These are phyloP conservation scores for Chiloscyllium punctatum DNA, from an alignment of 2,797 vertebrate species.

Conservation along the genomic window DNA sequence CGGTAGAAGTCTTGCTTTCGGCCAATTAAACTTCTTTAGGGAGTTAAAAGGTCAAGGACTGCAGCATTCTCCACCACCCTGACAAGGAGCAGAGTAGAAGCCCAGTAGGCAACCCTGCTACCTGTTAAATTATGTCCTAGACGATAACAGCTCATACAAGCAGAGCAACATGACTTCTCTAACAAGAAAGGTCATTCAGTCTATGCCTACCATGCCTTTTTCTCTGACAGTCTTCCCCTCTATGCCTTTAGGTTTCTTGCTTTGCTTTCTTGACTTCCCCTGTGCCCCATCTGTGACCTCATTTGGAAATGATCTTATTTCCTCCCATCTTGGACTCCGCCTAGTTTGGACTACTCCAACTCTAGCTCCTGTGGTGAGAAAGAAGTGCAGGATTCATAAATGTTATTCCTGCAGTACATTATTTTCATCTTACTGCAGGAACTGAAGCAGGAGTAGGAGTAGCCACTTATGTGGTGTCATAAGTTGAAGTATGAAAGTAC, in stretches of 20 bases:
- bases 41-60: no score
- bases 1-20: no score
- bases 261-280: background rate
- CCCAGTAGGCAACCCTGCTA: no score
- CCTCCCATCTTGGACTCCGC: background rate
- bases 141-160: background rate
- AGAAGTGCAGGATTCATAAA: background rate
- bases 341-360: background rate
- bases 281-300: background rate
- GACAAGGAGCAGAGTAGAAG: no score
- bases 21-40: no score
- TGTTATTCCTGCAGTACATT: background rate
- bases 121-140: no score
- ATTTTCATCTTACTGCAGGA: background rate
- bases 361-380: background rate
- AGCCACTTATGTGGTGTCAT: background rate
- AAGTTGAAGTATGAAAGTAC: background rate
- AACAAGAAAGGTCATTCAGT: background rate
- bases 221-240: background rate
- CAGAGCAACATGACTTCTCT: background rate
- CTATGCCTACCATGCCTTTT: background rate
- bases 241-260: background rate
- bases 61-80: no score
- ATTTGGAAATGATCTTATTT: background rate
- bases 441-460: background rate